These are phyloP conservation scores for Oreochromis tanganicae DNA, from an alignment of 2,113 vertebrate genomes.

Conservation along the genomic window DNA sequence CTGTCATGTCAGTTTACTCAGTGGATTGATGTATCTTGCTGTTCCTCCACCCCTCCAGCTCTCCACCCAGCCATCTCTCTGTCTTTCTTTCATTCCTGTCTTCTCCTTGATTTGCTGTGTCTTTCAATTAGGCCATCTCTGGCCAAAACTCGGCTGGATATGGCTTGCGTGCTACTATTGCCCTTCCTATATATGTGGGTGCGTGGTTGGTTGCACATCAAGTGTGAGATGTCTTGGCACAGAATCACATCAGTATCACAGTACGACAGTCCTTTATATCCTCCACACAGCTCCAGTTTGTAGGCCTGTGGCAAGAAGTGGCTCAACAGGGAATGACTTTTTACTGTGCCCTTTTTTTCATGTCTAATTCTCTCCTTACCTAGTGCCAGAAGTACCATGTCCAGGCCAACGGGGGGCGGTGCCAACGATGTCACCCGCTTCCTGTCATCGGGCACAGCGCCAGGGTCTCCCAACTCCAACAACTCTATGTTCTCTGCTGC, in stretches of 20 bases:
- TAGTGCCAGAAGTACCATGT: conserved; percentile 69
- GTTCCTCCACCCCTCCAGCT: background rate
- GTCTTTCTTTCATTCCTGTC: conserved; percentile 24
- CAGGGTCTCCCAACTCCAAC: conserved; percentile 57
- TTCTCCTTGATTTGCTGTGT: conserved; percentile 47
- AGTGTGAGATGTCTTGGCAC: background rate
- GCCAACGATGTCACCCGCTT: conserved; percentile 74
- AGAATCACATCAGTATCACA: conserved; percentile 41
- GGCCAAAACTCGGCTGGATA: conserved; percentile 1
- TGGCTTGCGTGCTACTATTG: conserved; percentile 16
- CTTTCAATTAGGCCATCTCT: conserved; percentile 56
- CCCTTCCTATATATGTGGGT: background rate
- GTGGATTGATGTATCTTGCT: conserved; percentile 39
- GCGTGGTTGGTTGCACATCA: background rate
- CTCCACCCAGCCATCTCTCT: conserved; percentile 6
- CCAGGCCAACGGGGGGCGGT: conserved; percentile 62
- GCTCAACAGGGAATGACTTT: background rate
- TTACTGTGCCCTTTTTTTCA: background rate
- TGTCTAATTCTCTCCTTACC: background rate
- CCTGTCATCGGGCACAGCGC: conserved; percentile 60
- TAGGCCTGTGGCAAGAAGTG: background rate
- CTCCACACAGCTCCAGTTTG: background rate
- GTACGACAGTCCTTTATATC: background rate
- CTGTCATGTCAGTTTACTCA: conserved; percentile 66
- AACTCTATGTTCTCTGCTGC: conserved; percentile 60